phyloP scores from a whole-genome alignment of 2,113 vertebrate species.

The Dipodomys stephensi region DNA sequence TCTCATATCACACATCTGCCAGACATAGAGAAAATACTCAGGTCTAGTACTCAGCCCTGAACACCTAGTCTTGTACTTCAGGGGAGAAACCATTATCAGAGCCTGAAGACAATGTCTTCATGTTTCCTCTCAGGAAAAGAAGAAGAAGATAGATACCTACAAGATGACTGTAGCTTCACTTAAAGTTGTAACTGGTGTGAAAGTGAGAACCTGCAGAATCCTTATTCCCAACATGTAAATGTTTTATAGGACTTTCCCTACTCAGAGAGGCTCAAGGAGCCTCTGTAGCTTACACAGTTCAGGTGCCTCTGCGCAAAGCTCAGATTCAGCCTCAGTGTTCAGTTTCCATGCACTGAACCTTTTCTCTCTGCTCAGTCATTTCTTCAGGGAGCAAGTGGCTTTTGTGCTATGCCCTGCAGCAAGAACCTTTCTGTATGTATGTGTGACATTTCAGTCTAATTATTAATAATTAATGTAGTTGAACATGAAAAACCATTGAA shows the following conservation, averaged over 20 bases:
- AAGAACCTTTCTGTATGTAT: background rate
- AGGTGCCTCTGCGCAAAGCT: constrained; percentile 65
- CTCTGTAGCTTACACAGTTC: constrained; percentile 14
- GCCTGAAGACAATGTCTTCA: background rate
- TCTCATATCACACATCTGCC: no score
- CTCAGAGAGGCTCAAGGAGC: background rate
- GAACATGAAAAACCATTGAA: constrained; percentile 82
- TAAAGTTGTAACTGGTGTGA: background rate
- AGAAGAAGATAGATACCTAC: background rate
- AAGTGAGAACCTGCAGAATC: background rate
- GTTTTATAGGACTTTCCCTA: background rate
- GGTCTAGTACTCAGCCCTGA: background rate
- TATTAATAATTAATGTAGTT: constrained; percentile 75
- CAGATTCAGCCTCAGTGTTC: constrained; percentile 76
- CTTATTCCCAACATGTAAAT: background rate
- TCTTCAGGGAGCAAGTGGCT: background rate
- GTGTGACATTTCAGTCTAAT: constrained; percentile 74
- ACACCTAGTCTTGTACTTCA: background rate
- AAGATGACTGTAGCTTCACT: background rate
- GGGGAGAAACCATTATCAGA: background rate
- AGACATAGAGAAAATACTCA: no score
- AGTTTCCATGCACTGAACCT: constrained; percentile 60
- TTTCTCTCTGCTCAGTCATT: background rate
- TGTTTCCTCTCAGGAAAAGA: background rate
- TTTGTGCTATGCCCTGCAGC: background rate